A percentile compares a stretch with the other conserved stretches of the same genome.
Conservation (phyloP, 2,113 vertebrate genomes). For the Oxyura jamaicensis region DNA sequence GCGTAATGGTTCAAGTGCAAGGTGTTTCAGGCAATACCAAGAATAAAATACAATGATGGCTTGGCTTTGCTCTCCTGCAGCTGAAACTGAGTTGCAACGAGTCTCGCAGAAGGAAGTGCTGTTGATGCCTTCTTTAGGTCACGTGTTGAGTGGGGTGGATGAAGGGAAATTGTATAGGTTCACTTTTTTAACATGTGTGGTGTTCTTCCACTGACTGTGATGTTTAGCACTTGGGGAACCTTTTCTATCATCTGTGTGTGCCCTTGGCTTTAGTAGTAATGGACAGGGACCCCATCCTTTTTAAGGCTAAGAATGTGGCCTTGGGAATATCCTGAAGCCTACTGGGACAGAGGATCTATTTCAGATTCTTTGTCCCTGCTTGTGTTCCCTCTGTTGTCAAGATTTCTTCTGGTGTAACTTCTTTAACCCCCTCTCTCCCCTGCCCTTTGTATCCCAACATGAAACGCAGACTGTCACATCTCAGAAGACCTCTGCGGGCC, state of each 20-base stretch:
- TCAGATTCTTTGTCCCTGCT: not conserved
- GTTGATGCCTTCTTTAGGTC: not conserved
- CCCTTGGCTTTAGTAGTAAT: not conserved
- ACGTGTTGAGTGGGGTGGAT: not conserved
- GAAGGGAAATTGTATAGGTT: not conserved
- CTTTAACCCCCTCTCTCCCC: not conserved
- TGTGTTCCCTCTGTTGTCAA: not conserved
- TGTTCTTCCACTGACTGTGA: not conserved
- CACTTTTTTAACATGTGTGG: not conserved
- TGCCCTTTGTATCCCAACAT: fast-evolving
- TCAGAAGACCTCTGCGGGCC: not conserved
- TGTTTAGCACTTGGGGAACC: not conserved
- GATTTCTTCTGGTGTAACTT: not conserved
- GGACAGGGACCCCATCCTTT: not conserved
- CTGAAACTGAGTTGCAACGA: not conserved
- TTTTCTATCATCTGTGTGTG: not conserved
- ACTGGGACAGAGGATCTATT: fast-evolving
- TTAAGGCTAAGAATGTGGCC: not conserved
- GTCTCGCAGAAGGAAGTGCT: not conserved
- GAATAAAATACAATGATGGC: not conserved
- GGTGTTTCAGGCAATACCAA: not conserved
- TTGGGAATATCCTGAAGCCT: not conserved
- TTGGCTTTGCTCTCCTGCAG: not conserved
- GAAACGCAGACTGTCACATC: not conserved
- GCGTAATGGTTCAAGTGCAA: not conserved